phyloP scores from a whole-genome alignment of 1,140 invertebrate genomes.

The Cephus cinctus region DNA sequence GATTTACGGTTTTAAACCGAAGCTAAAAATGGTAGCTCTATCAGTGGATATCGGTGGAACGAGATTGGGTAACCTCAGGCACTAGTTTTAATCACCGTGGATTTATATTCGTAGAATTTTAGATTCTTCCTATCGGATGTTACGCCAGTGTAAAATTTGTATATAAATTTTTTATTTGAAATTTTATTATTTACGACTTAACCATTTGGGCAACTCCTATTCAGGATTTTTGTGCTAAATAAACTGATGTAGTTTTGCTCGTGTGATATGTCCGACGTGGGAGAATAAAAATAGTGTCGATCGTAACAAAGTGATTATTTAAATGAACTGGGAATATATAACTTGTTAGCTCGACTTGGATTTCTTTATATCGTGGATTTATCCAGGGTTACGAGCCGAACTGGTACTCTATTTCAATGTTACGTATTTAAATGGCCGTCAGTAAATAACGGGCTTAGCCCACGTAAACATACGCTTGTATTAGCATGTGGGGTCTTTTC shows the following conservation, averaged over 20 bases:
- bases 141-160: too few species aligned
- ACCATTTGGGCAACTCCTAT: too few species aligned
- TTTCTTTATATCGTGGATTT: not conserved
- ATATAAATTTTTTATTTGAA: too few species aligned
- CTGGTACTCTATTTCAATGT: not conserved
- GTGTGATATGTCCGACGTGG: too few species aligned
- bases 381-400: not conserved
- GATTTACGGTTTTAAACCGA: too few species aligned
- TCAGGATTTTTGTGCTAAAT: too few species aligned
- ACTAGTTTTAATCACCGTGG: not conserved
- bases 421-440: not conserved
- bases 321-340: not conserved
- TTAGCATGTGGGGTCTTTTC: too few species aligned
- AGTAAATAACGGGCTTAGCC: not conserved
- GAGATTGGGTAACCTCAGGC: not conserved
- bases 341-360: not conserved
- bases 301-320: not conserved
- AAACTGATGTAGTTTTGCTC: too few species aligned
- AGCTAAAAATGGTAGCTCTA: not conserved
- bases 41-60: not conserved
- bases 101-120: not conserved
- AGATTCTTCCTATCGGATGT: too few species aligned
- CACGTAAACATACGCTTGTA: not conserved
- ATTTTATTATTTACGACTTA: too few species aligned
- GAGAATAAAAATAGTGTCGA: too few species aligned